These are phyloP conservation scores for Eristalis pertinax DNA, from an alignment of 2,888 invertebrate genomes.

Conservation along the genomic window DNA sequence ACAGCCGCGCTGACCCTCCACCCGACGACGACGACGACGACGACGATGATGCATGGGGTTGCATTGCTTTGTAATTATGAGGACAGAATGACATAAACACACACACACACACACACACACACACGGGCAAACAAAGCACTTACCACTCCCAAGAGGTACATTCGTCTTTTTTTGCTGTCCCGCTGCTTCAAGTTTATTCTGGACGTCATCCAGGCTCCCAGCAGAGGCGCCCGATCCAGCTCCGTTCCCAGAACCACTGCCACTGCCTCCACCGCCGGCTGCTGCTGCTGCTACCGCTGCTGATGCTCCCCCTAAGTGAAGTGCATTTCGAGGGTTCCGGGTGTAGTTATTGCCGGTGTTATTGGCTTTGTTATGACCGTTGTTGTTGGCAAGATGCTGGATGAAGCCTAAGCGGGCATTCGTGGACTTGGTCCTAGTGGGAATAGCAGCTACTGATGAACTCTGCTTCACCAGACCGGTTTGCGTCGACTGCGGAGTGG, in stretches of 20 bases:
- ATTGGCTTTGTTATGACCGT: conserved; percentile 73
- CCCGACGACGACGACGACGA: conserved; percentile 40
- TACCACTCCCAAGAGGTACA: conserved; percentile 81
- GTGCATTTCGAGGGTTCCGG: conserved; percentile 73
- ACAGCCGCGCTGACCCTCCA: conserved; percentile 19
- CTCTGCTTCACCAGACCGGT: conserved; percentile 66
- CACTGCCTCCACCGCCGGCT: conserved; percentile 43
- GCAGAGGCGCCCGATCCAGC: conserved; percentile 58
- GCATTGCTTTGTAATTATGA: conserved; percentile 72
- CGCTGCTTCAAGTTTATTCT: conserved; percentile 76
- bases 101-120: neutral
- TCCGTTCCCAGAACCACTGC: conserved; percentile 52
- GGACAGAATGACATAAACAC: conserved; percentile 55
- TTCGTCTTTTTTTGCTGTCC: conserved; percentile 77
- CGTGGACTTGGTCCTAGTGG: conserved; percentile 69
- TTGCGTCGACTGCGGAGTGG: conserved; percentile 70
- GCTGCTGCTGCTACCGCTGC: conserved; percentile 21
- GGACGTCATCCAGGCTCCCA: conserved; percentile 76
- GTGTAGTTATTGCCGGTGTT: conserved; percentile 74
- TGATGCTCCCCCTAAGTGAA: conserved; percentile 67
- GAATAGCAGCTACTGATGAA: conserved; percentile 67
- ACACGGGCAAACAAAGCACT: conserved; percentile 75
- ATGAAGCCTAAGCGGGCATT: conserved; percentile 64
- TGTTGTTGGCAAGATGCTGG: conserved; percentile 72
- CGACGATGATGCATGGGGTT: conserved; percentile 67